Evolutionary conservation across 2,888 invertebrate genomes (phyloP), one percentile per base, ranked within the genome.

Genomic region (Ornithoptera alexandrae): DNA sequence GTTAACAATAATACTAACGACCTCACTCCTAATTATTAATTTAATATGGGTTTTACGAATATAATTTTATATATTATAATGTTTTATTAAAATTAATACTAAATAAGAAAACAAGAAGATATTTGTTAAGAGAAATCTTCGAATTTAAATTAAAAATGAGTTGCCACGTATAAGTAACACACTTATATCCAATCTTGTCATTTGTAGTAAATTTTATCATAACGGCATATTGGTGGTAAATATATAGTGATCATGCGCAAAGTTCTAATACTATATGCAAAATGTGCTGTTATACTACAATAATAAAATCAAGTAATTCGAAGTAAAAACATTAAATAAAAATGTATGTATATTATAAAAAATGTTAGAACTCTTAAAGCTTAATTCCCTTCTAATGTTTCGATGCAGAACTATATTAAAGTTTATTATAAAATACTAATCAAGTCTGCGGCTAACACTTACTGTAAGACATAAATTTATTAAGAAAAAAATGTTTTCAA

Each of bases 401-500:
- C 66, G 62, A 70, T 70, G 66, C 56, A 18, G 42, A 70, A 70
- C 63, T 60, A 70, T 70, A 59, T 67, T 24, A 53, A 30, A 59
- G 1, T 36, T 59, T 63, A 42, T 68, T 68, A 63, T 59, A 67
- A 70, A 70, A 70, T 59, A 64, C 63, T 24, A 63, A 70, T 46
- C 58, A 22, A 56, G 24, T 56, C 22, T 57, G 65, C 65, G 65
- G 56, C 56, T 60, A 66, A 70, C 24, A 64, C 42, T 63, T 61
- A 68, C n/a, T 60, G 62, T 70, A 65, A 63, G 30, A 72, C 67
- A 62, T 62, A 57, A 69, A 67, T 56, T 39, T 62, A 64, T 58
- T 72, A 71, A 71, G 65, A 73, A 74, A 70, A 71, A 64, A 12
- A 7, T 22, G 22, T 59, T 62, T 69, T 71, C 68, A 63, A 74